Evolutionary conservation across 2,797 vertebrate genomes (phyloP), one percentile per base, ranked within the genome.

Genomic region (Loris lydekkerianus): DNA sequence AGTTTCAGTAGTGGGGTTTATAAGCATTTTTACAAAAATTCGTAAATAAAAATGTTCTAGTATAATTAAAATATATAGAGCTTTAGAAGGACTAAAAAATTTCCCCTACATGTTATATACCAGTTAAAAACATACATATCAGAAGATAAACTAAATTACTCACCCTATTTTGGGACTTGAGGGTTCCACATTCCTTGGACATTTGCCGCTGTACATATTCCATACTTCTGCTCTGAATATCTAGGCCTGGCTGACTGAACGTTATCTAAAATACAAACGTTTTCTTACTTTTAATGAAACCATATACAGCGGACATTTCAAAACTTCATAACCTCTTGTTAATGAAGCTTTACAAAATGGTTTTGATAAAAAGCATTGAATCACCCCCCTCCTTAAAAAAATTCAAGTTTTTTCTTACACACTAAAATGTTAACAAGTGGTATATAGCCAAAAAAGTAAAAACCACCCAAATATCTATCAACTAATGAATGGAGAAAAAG

Each of bases 81-180:
- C 89, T 77, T 61, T 56, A 70, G 14, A 75, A 75, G 21, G 17
- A 78, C n/a, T 75, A 9, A 27, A 94, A 96, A 81, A 37, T 80
- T 91, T 95, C 25, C 85, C 46, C 72, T 72, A 34, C 31, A 65
- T 89, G 17, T 40, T 70, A 49, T 18, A 95, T 34, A 34, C 65
- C 5, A 53, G 15, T 53, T 53, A 53, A 4, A 15, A 53, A 53
- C 15, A 53, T 53, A 53, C 49, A 20, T 25, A 89, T 17, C 56
- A 89, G 72, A 91, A 76, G 23, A 95, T 78, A 67, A 96, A 96
- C 14, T 58, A 73, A 76, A 82, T 34, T 76, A 96, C 96, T 97
- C 87, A 98, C 97, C 96, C 92, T 97, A 73, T 94, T 97, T 95
- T 96, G 97, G 72, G 97, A 95, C 88, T 97, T 98, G 0, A 97